phyloP scores from a whole-genome alignment of 1,140 invertebrate genomes.

The Bombus soroeensis region DNA sequence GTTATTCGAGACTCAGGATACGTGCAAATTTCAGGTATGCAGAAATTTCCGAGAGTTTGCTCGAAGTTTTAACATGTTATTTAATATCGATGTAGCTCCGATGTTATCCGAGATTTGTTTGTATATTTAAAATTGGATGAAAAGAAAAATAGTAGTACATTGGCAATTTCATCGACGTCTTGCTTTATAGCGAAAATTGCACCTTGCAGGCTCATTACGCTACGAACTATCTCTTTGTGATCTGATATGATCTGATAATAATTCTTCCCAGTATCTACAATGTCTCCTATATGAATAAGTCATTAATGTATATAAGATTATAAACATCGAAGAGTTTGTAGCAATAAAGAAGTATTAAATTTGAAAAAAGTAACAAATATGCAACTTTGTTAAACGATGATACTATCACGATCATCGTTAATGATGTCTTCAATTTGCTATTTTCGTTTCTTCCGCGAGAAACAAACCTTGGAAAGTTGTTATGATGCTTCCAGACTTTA shows the following conservation, averaged over 20 bases:
- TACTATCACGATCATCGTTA: not conserved
- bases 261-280: slow-evolving; percentile 76
- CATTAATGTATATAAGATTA: slow-evolving; percentile 26
- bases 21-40: no score
- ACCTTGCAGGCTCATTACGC: slow-evolving; percentile 88
- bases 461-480: not conserved
- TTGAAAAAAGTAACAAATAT: no score
- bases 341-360: no score
- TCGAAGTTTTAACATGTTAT: no score
- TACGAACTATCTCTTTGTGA: slow-evolving; percentile 90
- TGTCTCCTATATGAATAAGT: slow-evolving; percentile 43
- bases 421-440: not conserved
- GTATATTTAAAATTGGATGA: not conserved
- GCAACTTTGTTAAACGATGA: no score
- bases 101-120: not conserved
- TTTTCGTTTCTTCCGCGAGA: not conserved
- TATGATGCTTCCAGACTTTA: not conserved
- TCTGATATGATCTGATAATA: slow-evolving; percentile 90
- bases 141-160: slow-evolving; percentile 63
- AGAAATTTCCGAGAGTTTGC: no score
- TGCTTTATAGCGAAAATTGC: slow-evolving; percentile 86
- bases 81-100: no score
- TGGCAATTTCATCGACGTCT: slow-evolving; percentile 81
- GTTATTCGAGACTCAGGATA: no score
- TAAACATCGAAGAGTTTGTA: not conserved